phyloP scores from a whole-genome alignment of 2,888 invertebrate genomes.

The Drosophila infuscata region DNA sequence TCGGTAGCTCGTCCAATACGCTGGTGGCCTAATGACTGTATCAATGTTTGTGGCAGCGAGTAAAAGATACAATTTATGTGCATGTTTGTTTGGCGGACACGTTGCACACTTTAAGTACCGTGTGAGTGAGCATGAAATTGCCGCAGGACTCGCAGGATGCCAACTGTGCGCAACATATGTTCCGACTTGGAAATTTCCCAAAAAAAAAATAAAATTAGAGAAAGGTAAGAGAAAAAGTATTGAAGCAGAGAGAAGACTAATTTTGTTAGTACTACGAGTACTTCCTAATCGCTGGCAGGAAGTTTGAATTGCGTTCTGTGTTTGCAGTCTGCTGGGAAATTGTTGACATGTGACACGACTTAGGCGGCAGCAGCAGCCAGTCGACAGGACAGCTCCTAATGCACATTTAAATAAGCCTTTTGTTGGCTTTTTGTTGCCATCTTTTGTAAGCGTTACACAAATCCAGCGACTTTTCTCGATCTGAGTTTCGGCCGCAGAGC shows the following conservation, averaged over 20 bases:
- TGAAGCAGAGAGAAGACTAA: constrained; percentile 34
- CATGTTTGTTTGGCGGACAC: constrained; percentile 53
- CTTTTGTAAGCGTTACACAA: constrained; percentile 50
- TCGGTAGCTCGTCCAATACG: constrained; percentile 45
- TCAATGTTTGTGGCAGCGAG: constrained; percentile 47
- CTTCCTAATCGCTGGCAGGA: constrained; percentile 56
- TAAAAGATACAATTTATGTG: constrained; percentile 47
- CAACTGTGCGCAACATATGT: constrained; percentile 66
- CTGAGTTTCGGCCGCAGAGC: background rate
- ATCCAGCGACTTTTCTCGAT: constrained; percentile 71
- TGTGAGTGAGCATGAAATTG: constrained; percentile 74
- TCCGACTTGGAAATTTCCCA: constrained; percentile 48
- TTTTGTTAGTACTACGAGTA: constrained; percentile 39
- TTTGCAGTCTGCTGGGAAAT: constrained; percentile 37
- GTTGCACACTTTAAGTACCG: constrained; percentile 52
- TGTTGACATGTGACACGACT: constrained; percentile 80
- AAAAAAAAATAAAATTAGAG: background rate
- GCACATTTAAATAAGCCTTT: constrained; percentile 76
- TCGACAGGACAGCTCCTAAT: constrained; percentile 32
- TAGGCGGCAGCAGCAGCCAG: constrained; percentile 29
- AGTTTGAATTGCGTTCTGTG: constrained; percentile 43
- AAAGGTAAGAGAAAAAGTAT: constrained; percentile 17
- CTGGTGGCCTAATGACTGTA: constrained; percentile 76
- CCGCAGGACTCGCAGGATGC: constrained; percentile 44
- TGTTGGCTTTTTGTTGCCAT: constrained; percentile 56